Percentiles rank a stretch among this genome's conserved stretches.
phyloP scores from a whole-genome alignment of 2,797 vertebrate species.

The Squalus acanthias region DNA sequence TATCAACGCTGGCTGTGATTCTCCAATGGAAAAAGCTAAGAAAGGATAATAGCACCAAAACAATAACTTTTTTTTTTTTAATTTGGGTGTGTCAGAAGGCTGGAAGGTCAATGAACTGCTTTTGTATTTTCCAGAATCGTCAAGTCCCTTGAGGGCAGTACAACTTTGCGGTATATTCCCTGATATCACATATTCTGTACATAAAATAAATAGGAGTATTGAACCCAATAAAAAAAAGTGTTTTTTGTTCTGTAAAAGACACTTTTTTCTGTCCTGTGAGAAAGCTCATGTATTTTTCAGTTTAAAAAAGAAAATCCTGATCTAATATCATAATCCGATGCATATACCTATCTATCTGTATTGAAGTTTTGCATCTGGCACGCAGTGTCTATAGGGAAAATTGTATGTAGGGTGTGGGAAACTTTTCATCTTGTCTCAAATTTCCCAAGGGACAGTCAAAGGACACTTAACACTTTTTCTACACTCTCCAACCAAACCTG shows the following conservation, averaged over 20 bases:
- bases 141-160: no score
- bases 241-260: background rate
- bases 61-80: background rate
- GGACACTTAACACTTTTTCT: background rate
- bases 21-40: background rate
- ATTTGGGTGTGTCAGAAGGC: background rate
- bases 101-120: background rate
- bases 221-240: background rate
- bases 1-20: background rate
- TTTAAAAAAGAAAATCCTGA: background rate
- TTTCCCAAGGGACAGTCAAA: background rate
- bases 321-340: background rate
- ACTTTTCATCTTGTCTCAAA: background rate
- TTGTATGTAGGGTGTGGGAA: no score
- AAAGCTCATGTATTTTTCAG: background rate
- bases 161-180: background rate
- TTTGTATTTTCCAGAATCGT: conserved; percentile 10
- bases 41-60: background rate
- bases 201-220: background rate
- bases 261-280: background rate
- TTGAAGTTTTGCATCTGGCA: background rate
- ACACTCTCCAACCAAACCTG: background rate
- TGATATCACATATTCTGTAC: background rate
- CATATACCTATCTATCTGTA: background rate
- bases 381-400: background rate